A percentile compares a stretch with the other conserved stretches of the same genome.
Conservation (phyloP, 2,888 invertebrate species). For the Epistrophe eligans region DNA sequence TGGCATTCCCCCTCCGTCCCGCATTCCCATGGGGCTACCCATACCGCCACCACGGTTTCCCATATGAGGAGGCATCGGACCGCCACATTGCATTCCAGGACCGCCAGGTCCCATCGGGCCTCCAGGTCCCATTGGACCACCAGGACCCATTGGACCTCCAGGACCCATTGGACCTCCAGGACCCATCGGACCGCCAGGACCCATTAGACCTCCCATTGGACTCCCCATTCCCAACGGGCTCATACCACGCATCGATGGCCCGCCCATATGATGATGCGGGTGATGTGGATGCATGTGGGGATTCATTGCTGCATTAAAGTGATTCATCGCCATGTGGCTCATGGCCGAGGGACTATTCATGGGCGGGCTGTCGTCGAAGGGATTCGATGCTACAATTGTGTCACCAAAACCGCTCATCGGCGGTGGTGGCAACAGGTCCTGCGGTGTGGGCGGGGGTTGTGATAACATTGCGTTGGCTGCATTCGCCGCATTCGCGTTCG, state of each 20-base stretch:
- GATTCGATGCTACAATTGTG: slow-evolving; percentile 97
- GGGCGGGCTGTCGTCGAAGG: slow-evolving; percentile 93
- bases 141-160: slow-evolving; percentile 80
- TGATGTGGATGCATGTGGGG: slow-evolving; percentile 89
- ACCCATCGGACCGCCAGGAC: slow-evolving; percentile 78
- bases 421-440: slow-evolving; percentile 91
- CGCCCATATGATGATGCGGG: slow-evolving; percentile 87
- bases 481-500: slow-evolving; percentile 86
- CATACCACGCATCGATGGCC: slow-evolving; percentile 84
- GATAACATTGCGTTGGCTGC: slow-evolving; percentile 86
- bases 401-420: slow-evolving; percentile 95
- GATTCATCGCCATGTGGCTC: slow-evolving; percentile 87
- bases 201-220: slow-evolving; percentile 77
- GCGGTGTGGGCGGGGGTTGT: slow-evolving; percentile 89
- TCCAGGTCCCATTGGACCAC: slow-evolving; percentile 74
- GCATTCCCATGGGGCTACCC: slow-evolving; percentile 85
- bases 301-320: slow-evolving; percentile 85
- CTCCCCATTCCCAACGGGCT: slow-evolving; percentile 81
- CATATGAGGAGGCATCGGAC: slow-evolving; percentile 82
- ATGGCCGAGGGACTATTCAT: slow-evolving; percentile 84
- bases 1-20: slow-evolving; percentile 85
- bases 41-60: slow-evolving; percentile 83
- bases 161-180: slow-evolving; percentile 79
- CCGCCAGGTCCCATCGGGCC: slow-evolving; percentile 74
- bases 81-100: slow-evolving; percentile 79